A percentile compares a stretch with the other conserved stretches of the same genome.
phyloP scores from a whole-genome alignment of 2,113 vertebrate species.

The Gila orcuttii region DNA sequence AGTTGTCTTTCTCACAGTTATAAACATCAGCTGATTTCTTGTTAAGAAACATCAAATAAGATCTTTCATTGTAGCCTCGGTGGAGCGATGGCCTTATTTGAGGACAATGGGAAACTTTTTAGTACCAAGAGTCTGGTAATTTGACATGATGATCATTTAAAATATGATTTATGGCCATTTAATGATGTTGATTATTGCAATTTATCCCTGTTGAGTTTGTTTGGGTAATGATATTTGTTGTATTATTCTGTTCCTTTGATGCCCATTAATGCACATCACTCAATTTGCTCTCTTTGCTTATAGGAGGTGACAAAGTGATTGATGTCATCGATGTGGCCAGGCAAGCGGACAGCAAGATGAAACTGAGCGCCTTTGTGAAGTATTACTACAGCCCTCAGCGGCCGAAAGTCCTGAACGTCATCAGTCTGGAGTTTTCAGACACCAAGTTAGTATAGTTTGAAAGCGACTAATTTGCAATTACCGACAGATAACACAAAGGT shows the following conservation, averaged over 20 bases:
- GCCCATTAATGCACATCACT: neutral
- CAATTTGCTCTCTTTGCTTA: conserved; percentile 52
- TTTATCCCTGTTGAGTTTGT: conserved; percentile 16
- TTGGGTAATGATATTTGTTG: neutral
- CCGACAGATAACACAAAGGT: neutral
- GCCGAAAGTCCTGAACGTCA: conserved; percentile 98
- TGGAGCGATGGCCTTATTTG: neutral
- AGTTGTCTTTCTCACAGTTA: conserved; percentile 52
- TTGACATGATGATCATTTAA: neutral
- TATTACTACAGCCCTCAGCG: conserved; percentile 90
- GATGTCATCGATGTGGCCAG: conserved; percentile 98
- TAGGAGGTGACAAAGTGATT: conserved; percentile 95
- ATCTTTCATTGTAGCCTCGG: neutral
- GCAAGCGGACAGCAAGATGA: conserved; percentile 99
- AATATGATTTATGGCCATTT: conserved; percentile 1
- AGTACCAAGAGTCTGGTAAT: neutral
- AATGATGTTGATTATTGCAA: conserved; percentile 11
- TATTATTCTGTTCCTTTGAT: neutral
- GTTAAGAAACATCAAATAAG: neutral
- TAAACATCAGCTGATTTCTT: conserved; percentile 10
- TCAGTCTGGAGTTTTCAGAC: conserved; percentile 99
- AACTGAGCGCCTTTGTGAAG: conserved; percentile 92
- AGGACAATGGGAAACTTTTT: neutral
- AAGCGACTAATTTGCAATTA: too few relatives aligned
- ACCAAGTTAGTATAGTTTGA: conserved; percentile 84